Percentiles rank a stretch among this genome's conserved stretches.
phyloP scores from a whole-genome alignment of 1,140 invertebrate species.

The Penaeus vannamei region DNA sequence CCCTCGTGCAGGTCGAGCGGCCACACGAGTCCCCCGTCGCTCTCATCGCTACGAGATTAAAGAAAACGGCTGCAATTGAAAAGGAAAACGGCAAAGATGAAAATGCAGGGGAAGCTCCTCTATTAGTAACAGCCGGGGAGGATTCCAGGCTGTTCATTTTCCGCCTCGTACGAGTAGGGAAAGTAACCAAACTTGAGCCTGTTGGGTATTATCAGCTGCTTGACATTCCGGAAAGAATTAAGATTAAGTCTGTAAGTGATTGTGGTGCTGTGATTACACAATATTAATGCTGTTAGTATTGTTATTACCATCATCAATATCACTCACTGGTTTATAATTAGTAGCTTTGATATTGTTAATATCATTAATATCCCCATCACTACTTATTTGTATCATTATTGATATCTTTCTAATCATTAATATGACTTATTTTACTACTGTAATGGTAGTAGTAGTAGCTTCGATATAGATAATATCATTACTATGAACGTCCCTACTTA shows the following conservation, averaged over 20 bases:
- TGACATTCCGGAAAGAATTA: slow-evolving; percentile 40
- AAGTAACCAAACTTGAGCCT: slow-evolving; percentile 47
- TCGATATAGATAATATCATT: too few species aligned
- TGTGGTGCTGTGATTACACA: too few species aligned
- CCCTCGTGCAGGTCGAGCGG: slow-evolving; percentile 46
- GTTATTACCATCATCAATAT: too few species aligned
- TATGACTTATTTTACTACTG: too few species aligned
- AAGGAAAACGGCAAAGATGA: not conserved
- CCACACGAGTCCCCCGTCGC: slow-evolving; percentile 38
- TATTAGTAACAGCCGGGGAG: slow-evolving; percentile 32
- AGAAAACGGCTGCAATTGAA: not conserved
- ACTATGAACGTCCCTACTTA: too few species aligned
- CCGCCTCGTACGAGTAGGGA: slow-evolving; percentile 19
- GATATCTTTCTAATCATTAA: too few species aligned
- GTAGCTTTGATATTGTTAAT: too few species aligned
- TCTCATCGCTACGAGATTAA: not conserved
- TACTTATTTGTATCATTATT: too few species aligned
- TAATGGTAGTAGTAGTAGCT: too few species aligned
- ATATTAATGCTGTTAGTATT: too few species aligned
- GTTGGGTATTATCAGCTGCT: slow-evolving; percentile 44
- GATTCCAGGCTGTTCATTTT: slow-evolving; percentile 49
- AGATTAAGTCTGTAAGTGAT: slow-evolving; percentile 33
- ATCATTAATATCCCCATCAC: too few species aligned
- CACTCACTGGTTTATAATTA: too few species aligned
- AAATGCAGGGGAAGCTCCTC: not conserved